phyloP scores from a whole-genome alignment of 2,797 vertebrate genomes.

The Onychomys leucogaster region DNA sequence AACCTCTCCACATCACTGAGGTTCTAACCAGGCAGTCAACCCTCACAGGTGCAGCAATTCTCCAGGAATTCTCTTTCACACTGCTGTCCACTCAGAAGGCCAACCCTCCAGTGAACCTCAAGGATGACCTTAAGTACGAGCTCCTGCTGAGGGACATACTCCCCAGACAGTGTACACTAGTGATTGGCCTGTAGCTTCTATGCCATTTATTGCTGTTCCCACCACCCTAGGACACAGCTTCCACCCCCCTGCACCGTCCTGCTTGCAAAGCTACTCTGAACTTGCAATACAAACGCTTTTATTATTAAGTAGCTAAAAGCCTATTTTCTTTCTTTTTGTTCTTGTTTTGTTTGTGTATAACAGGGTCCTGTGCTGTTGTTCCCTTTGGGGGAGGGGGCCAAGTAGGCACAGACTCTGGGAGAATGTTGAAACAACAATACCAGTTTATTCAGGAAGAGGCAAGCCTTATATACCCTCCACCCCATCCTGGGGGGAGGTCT shows the following conservation, averaged over 20 bases:
- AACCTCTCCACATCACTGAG: not conserved
- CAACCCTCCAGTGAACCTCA: conserved; percentile 13
- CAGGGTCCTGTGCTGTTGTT: no score
- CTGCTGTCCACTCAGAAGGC: not conserved
- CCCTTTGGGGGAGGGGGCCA: no score
- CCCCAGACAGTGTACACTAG: not conserved
- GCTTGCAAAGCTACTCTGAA: conserved; percentile 49
- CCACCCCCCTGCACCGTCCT: not conserved
- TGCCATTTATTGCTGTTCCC: not conserved
- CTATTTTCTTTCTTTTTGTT: conserved; percentile 44
- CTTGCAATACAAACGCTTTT: conserved; percentile 38
- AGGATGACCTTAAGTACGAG: not conserved
- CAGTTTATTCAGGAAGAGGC: no score
- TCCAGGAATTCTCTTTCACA: not conserved
- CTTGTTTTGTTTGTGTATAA: not conserved
- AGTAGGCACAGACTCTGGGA: no score
- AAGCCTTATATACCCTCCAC: no score
- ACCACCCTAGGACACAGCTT: not conserved
- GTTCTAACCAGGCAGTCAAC: not conserved
- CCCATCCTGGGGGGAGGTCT: no score
- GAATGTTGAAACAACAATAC: no score
- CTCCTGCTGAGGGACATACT: not conserved
- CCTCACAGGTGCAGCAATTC: not conserved
- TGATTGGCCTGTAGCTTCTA: not conserved
- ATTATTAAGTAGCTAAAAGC: conserved; percentile 52